These are phyloP conservation scores for Drosophila leontia DNA, from an alignment of 1,140 invertebrate genomes.

Conservation along the genomic window DNA sequence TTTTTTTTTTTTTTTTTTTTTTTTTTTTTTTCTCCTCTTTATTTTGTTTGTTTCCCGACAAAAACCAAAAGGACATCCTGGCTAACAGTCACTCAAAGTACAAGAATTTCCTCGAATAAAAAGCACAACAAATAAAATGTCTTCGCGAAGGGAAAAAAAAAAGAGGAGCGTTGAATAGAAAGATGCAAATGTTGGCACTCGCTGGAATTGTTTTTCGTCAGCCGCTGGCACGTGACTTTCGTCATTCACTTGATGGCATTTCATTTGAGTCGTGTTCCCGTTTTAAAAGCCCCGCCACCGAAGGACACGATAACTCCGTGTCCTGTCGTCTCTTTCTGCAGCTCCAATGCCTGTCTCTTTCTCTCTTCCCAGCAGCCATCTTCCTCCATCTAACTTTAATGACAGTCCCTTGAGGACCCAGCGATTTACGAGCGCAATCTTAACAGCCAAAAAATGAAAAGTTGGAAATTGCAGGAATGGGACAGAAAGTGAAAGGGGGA, in stretches of 20 bases:
- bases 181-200: constrained; percentile 47
- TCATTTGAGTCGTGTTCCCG: constrained; percentile 41
- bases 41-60: neutral
- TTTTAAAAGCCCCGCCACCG: constrained; percentile 18
- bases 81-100: constrained; percentile 38
- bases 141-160: neutral
- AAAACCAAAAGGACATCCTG: constrained; percentile 38
- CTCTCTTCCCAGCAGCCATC: too few species aligned
- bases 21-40: constrained; percentile 6
- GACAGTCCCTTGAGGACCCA: constrained; percentile 32
- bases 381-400: constrained; percentile 39
- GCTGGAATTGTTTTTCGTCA: constrained; percentile 55
- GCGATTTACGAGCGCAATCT: constrained; percentile 56
- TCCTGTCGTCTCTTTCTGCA: constrained; percentile 1
- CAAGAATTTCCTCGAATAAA: constrained; percentile 26
- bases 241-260: constrained; percentile 48
- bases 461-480: constrained; percentile 25
- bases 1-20: too few species aligned
- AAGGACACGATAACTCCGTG: constrained; percentile 15
- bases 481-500: neutral
- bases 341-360: neutral
- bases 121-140: constrained; percentile 32
- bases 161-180: neutral
- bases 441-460: constrained; percentile 36
- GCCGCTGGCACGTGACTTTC: constrained; percentile 55